phyloP scores from a whole-genome alignment of 2,113 vertebrate genomes.

The Furnarius figulus region DNA sequence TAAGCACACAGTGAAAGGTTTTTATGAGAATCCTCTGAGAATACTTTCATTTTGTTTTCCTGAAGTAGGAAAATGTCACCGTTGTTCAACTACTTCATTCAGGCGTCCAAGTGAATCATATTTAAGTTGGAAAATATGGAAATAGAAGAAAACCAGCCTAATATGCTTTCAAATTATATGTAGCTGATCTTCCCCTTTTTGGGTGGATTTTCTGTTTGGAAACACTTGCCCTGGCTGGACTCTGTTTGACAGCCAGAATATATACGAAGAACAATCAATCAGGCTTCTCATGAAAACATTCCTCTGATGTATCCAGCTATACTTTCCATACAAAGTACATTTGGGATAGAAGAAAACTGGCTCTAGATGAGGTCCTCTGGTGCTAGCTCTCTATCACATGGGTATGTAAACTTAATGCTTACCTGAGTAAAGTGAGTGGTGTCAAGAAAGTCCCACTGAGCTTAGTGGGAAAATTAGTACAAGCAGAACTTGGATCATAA shows the following conservation, averaged over 20 bases:
- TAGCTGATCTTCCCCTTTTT: conserved; percentile 34
- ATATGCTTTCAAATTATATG: neutral
- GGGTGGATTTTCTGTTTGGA: conserved; percentile 33
- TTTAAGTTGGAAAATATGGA: neutral
- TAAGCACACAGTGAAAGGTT: neutral
- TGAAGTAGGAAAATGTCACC: neutral
- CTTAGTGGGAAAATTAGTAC: neutral
- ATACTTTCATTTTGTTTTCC: neutral
- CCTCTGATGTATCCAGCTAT: neutral
- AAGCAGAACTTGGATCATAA: neutral
- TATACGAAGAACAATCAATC: neutral
- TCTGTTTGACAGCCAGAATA: neutral
- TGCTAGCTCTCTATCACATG: neutral
- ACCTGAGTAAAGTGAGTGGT: neutral
- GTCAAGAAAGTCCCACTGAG: neutral
- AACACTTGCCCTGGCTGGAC: neutral
- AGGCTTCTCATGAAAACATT: neutral
- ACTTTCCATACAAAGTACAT: neutral
- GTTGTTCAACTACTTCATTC: neutral
- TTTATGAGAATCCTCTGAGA: conserved; percentile 42
- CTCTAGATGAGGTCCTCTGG: neutral
- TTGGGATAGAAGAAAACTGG: neutral
- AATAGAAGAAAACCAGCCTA: neutral
- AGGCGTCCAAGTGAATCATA: neutral
- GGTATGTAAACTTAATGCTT: neutral